phyloP scores from a whole-genome alignment of 30 jellyfish, hydroid and myxozoan genomes.

The Aurelia aurita complex sp. Pacific region DNA sequence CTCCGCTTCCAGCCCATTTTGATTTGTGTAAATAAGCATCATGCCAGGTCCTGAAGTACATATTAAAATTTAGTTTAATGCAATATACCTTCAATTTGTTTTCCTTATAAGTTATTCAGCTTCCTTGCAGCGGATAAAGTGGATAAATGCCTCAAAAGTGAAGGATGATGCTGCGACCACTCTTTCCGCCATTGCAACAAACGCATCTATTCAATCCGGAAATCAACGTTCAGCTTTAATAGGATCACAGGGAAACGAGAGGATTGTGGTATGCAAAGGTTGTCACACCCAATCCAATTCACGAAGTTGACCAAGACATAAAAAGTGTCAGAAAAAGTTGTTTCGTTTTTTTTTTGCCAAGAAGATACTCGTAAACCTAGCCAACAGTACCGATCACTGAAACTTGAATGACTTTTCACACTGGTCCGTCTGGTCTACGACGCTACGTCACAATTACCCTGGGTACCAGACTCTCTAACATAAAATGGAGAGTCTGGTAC shows the following conservation, averaged over 20 bases:
- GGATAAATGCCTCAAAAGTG: background rate
- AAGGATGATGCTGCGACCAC: slow-evolving; percentile 3
- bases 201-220: slow-evolving; percentile 21
- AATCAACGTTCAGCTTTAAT: slow-evolving; percentile 18
- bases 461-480: too few species aligned
- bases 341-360: too few species aligned
- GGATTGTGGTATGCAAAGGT: too few species aligned
- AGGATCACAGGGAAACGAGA: slow-evolving; percentile 37
- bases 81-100: background rate
- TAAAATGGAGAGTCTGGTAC: too few species aligned
- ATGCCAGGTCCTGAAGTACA: slow-evolving; percentile 29
- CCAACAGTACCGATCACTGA: too few species aligned
- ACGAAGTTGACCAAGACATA: too few species aligned
- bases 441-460: too few species aligned
- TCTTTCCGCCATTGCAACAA: slow-evolving; percentile 29
- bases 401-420: too few species aligned
- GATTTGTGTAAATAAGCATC: slow-evolving; percentile 57
- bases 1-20: slow-evolving; percentile 16
- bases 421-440: too few species aligned
- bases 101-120: background rate
- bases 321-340: too few species aligned
- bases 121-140: background rate
- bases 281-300: too few species aligned
- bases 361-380: too few species aligned
- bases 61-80: background rate